Evolutionary conservation across 2,113 vertebrate species (phyloP).

Genomic region (Enhydra lutris): DNA sequence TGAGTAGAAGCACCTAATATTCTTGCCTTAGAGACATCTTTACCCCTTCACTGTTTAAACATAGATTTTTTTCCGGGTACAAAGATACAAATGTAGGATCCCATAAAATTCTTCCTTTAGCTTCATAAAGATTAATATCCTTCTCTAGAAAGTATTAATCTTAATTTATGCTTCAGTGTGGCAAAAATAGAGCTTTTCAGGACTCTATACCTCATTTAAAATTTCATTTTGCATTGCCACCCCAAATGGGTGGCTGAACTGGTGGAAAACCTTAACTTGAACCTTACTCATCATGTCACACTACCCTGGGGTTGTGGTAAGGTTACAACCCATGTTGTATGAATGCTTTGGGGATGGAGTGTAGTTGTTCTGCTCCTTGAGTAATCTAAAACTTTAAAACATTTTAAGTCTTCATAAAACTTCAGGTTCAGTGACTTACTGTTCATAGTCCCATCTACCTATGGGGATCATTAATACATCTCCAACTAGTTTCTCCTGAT

Average conservation of each 20-base stretch:
- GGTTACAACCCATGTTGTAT: not conserved
- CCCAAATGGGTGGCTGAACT: not conserved
- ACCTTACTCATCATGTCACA: not conserved
- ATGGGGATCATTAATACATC: not conserved
- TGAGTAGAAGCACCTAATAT: not conserved
- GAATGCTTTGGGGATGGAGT: not conserved
- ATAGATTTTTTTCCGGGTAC: not conserved
- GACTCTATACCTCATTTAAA: not conserved
- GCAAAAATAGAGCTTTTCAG: not conserved
- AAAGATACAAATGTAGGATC: not conserved
- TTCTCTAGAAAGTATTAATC: not conserved
- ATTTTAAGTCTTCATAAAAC: not conserved
- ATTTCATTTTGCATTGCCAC: not conserved
- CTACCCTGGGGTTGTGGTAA: not conserved
- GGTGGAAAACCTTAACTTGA: not conserved
- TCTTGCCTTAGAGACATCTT: not conserved
- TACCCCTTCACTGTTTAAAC: not conserved
- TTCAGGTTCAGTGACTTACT: not conserved
- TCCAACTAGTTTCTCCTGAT: not conserved
- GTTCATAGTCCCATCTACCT: not conserved
- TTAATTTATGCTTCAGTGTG: not conserved
- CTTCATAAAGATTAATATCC: not conserved
- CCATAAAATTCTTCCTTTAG: not conserved
- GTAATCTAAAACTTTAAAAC: not conserved
- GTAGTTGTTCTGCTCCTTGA: not conserved